These are phyloP conservation scores for Drosophila recens DNA, from an alignment of 2,888 invertebrate species.

Conservation along the genomic window DNA sequence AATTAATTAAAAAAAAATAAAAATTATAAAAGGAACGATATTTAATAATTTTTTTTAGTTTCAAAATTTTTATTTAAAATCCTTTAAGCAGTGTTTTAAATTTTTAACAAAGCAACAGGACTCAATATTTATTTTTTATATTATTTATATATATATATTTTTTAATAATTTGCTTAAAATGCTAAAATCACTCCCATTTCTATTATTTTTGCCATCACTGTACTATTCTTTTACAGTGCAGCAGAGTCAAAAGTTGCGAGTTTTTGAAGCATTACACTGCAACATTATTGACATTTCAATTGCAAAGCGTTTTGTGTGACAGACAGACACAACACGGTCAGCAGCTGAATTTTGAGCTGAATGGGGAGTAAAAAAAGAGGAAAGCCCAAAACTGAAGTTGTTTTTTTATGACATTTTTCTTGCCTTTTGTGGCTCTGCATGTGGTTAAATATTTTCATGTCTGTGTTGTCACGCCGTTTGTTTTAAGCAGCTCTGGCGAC, in stretches of 20 bases:
- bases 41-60: too few relatives aligned
- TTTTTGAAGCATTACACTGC: constrained; percentile 56
- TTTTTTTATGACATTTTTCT: constrained; percentile 22
- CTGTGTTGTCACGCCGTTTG: constrained; percentile 56
- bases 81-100: too few relatives aligned
- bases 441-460: constrained; percentile 52
- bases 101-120: too few relatives aligned
- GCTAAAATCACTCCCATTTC: too few relatives aligned
- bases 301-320: constrained; percentile 63
- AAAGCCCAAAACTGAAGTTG: constrained; percentile 2
- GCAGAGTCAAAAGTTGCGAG: not conserved
- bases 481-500: constrained; percentile 41
- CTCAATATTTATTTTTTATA: too few relatives aligned
- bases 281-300: constrained; percentile 81
- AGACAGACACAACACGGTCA: constrained; percentile 37
- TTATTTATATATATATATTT: too few relatives aligned
- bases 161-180: too few relatives aligned
- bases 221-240: constrained; percentile 18
- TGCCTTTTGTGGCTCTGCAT: constrained; percentile 1
- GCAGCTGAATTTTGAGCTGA: not conserved
- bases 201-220: too few relatives aligned
- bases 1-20: too few relatives aligned
- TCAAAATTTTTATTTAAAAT: too few relatives aligned
- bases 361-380: not conserved
- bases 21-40: too few relatives aligned